Evolutionary conservation across 2,888 invertebrate genomes (phyloP), one percentile per base, ranked within the genome.

Genomic region (Eurytoma californica): DNA sequence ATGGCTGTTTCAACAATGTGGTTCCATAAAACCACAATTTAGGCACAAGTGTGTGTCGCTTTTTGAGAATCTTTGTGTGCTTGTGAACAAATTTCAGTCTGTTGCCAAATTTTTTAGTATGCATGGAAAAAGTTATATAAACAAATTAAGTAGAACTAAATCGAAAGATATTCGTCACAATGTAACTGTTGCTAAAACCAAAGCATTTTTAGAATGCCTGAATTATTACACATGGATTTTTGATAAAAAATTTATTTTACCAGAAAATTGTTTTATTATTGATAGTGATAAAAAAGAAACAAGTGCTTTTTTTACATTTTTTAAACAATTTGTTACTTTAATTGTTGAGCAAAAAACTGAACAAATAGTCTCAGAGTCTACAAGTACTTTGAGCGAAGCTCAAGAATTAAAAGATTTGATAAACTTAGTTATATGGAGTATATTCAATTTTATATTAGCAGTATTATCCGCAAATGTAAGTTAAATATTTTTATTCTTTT

Each of bases 1-100:
- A n/a, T 93, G 92, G 92, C 83, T 93, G 4, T 84, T 93, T 2
- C 81, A 86, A 9, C 91, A 92, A 82, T 91, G 92, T 18, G 90
- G 89, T 18, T 90, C 90, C 0, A 79, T 87, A 53, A 91, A 92
- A 83, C 84, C 86, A 24, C 85, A 88, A 83, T 92, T 92, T 78
- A 88, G 93, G 61, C 85, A 85, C n/a, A 91, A 91, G 79, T 91
- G 91, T 74, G 92, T 92, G 90, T 87, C 91, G 65, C 82, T 93
- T 65, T 91, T 92, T 79, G 84, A 86, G 30, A 87, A 83, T 24
- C 82, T 79, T 12, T 66, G 67, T 24, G 12, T 63, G 4, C 30
- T 76, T 3, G 16, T 91, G 3, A 78, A 83, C 2, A 83, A 85
- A 57, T 82, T 82, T 28, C 83, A 85, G 13, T 85, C 86, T 1